phyloP scores from a whole-genome alignment of 2,888 invertebrate genomes.

The Drosophila recens region DNA sequence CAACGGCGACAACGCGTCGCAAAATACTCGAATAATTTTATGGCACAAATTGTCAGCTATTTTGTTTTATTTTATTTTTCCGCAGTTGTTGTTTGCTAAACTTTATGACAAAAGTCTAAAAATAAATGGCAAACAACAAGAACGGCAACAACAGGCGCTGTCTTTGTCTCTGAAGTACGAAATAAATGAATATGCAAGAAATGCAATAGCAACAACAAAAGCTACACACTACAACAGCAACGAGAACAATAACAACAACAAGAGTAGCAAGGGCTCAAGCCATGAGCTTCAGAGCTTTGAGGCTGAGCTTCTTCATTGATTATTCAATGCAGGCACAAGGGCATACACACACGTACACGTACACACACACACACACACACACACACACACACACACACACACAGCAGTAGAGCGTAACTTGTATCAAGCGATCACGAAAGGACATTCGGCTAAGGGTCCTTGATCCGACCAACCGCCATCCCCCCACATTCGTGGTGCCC shows the following conservation, averaged over 20 bases:
- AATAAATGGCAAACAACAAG: constrained; percentile 57
- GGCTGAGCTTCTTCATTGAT: constrained; percentile 57
- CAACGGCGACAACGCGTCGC: constrained; percentile 34
- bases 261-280: constrained; percentile 30
- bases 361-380: background rate
- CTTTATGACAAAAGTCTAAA: constrained; percentile 78
- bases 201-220: constrained; percentile 28
- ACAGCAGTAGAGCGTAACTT: no score
- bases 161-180: constrained; percentile 27
- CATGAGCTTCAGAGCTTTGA: constrained; percentile 19
- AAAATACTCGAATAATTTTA: constrained; percentile 60
- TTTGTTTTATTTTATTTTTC: constrained; percentile 48
- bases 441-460: no score
- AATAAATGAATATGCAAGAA: constrained; percentile 56
- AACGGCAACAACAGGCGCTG: constrained; percentile 15
- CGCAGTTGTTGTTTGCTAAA: constrained; percentile 69
- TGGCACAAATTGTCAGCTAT: constrained; percentile 67
- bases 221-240: constrained; percentile 8
- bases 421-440: no score
- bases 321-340: constrained; percentile 68
- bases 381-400: no score
- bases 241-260: background rate
- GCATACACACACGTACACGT: constrained; percentile 24
- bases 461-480: no score
- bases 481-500: no score